phyloP scores from a whole-genome alignment of 2,113 vertebrate genomes.

The Conger conger region DNA sequence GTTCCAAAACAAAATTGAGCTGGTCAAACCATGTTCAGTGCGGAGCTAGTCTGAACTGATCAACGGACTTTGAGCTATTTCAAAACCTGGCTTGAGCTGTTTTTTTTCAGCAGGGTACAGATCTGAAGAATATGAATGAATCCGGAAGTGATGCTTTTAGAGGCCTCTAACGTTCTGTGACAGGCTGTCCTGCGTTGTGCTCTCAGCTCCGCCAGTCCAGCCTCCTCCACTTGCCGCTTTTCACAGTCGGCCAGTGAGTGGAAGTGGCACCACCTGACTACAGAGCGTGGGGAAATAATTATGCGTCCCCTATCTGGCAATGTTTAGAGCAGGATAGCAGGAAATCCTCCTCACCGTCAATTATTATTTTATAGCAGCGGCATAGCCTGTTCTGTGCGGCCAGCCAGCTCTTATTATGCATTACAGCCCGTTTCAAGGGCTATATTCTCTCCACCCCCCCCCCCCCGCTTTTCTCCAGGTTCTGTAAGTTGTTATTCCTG shows the following conservation, averaged over 20 bases:
- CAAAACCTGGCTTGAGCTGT: too few species aligned
- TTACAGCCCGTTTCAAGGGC: background rate
- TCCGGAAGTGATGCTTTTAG: background rate
- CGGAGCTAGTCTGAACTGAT: too few species aligned
- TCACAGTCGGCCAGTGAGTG: background rate
- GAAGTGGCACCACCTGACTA: too few species aligned
- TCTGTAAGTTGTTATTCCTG: constrained; percentile 16
- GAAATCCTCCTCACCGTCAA: background rate
- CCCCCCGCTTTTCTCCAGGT: background rate
- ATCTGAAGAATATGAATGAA: background rate
- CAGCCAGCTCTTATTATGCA: background rate
- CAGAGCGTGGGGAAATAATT: too few species aligned
- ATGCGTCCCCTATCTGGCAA: background rate
- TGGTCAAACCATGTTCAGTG: too few species aligned
- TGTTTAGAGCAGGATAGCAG: background rate
- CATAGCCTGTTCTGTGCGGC: background rate
- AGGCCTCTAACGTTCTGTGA: background rate
- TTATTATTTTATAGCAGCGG: background rate
- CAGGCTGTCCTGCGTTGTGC: background rate
- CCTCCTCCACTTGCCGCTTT: background rate
- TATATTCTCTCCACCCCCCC: background rate
- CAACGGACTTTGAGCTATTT: too few species aligned
- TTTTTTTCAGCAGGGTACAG: too few species aligned
- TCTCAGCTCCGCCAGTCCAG: background rate
- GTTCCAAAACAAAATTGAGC: too few species aligned